Conservation (phyloP, 2,888 invertebrate species). For the Brenthis hecate region DNA sequence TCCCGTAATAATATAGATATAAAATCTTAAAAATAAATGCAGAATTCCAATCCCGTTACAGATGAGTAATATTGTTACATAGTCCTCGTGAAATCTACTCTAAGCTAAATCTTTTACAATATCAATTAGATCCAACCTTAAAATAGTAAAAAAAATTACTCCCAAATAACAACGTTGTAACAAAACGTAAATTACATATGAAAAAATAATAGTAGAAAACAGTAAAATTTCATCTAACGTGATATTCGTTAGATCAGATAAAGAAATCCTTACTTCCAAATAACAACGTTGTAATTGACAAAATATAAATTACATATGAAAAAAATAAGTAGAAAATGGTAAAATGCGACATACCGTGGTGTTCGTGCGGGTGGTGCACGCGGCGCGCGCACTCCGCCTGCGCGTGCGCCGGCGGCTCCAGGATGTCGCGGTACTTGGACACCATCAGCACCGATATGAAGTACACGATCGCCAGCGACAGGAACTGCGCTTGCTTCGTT, state of each 20-base stretch:
- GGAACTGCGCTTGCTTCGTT: slow-evolving; percentile 99
- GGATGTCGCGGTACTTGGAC: slow-evolving; percentile 98
- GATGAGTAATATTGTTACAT: too few relatives aligned
- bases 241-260: not conserved
- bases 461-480: slow-evolving; percentile 99
- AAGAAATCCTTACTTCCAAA: too few relatives aligned
- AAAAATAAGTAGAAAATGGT: too few relatives aligned
- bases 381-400: slow-evolving; percentile 69
- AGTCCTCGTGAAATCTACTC: too few relatives aligned
- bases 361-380: slow-evolving; percentile 69
- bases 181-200: not conserved
- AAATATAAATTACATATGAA: too few relatives aligned
- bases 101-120: too few relatives aligned
- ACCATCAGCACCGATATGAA: slow-evolving; percentile 99
- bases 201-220: not conserved
- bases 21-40: too few relatives aligned
- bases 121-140: too few relatives aligned
- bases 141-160: not conserved
- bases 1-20: too few relatives aligned
- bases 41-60: too few relatives aligned
- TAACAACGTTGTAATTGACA: too few relatives aligned
- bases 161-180: not conserved
- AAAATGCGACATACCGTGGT: slow-evolving; percentile 60
- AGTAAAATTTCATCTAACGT: not conserved
- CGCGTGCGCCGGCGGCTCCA: slow-evolving; percentile 93